Conservation (phyloP, 2,888 invertebrate genomes). For the Allygus modestus region DNA sequence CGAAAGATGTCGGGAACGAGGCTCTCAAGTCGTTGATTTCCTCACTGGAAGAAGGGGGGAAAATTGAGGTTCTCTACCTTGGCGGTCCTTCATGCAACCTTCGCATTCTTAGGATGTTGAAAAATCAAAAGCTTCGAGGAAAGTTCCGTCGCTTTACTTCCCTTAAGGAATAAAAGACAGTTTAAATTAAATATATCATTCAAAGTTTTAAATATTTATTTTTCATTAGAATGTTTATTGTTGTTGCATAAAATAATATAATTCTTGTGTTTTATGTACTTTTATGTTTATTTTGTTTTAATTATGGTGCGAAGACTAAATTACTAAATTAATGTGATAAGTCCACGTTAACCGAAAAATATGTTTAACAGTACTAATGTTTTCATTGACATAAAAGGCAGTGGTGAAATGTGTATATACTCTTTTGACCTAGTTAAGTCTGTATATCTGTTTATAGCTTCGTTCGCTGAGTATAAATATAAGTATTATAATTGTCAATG, state of each 20-base stretch:
- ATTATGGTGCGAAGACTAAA: too few species aligned
- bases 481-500: background rate
- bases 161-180: constrained; percentile 57
- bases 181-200: too few species aligned
- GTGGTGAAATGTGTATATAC: too few species aligned
- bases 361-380: too few species aligned
- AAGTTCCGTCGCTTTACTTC: constrained; percentile 64
- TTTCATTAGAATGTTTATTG: background rate
- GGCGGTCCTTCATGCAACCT: constrained; percentile 73
- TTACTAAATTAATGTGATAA: too few species aligned
- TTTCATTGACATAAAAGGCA: too few species aligned
- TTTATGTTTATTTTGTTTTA: too few species aligned
- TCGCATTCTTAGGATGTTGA: constrained; percentile 62
- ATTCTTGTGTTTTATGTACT: too few species aligned
- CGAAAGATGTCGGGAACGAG: constrained; percentile 73
- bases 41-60: constrained; percentile 73
- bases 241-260: too few species aligned
- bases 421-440: background rate
- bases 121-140: constrained; percentile 63
- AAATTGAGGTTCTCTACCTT: constrained; percentile 73
- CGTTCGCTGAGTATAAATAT: background rate
- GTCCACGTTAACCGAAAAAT: too few species aligned
- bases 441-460: background rate
- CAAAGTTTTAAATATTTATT: background rate
- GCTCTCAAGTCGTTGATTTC: constrained; percentile 73